Conservation (phyloP, 30 jellyfish, hydroid and myxozoan species). For the Clytia hemisphaerica region DNA sequence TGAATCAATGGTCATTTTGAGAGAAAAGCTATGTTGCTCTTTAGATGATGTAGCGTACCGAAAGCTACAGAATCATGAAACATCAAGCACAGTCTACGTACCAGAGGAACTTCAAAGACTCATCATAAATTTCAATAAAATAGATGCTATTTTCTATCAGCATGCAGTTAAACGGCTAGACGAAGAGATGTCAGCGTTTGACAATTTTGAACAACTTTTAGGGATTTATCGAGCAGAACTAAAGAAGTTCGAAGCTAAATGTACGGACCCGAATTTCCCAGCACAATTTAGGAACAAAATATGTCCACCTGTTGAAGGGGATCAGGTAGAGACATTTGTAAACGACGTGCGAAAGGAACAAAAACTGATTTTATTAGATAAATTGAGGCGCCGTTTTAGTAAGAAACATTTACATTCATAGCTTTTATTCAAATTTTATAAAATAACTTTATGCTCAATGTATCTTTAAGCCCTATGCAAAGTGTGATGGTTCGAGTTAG, state of each 20-base stretch:
- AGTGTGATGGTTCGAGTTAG: too few relatives aligned
- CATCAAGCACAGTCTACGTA: background rate
- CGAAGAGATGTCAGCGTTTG: background rate
- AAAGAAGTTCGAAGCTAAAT: background rate
- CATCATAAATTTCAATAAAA: background rate
- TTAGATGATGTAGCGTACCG: slow-evolving; percentile 14
- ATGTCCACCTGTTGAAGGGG: slow-evolving; percentile 1
- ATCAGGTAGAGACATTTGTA: background rate
- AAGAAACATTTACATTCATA: too few relatives aligned
- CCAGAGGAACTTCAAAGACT: background rate
- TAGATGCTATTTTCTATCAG: background rate
- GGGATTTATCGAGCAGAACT: background rate
- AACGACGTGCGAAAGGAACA: background rate
- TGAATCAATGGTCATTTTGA: slow-evolving; percentile 24
- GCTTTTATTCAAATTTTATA: too few relatives aligned
- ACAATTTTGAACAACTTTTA: background rate
- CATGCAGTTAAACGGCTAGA: background rate
- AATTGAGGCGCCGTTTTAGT: too few relatives aligned
- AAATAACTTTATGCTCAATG: too few relatives aligned
- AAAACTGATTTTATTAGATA: background rate
- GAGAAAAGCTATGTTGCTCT: slow-evolving; percentile 24
- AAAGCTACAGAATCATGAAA: background rate
- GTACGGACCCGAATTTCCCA: background rate
- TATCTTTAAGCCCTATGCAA: too few relatives aligned
- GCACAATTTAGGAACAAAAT: background rate